Evolutionary conservation across 2,888 invertebrate genomes (phyloP).

Genomic region (Idaea aversata): DNA sequence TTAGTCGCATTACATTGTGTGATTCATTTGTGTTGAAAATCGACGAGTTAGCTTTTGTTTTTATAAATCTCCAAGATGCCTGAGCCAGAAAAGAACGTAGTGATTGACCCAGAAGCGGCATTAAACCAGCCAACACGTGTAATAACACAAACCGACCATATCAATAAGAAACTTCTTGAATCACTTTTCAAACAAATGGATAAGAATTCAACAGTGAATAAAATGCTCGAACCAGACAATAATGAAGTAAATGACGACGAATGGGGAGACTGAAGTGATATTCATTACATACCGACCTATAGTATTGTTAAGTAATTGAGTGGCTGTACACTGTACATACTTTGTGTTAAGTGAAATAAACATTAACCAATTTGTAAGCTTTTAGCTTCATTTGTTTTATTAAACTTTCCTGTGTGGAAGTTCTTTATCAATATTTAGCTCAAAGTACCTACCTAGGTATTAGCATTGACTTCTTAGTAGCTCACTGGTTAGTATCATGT

Average conservation of each 20-base stretch:
- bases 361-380: slow-evolving; percentile 7
- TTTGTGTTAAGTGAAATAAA: slow-evolving; percentile 8
- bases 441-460: too few species aligned
- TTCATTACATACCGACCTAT: not conserved
- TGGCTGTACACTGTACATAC: too few species aligned
- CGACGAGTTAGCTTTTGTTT: slow-evolving; percentile 29
- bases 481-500: too few species aligned
- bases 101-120: slow-evolving; percentile 33
- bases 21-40: slow-evolving; percentile 10
- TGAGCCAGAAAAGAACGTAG: slow-evolving; percentile 52
- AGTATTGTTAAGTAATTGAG: slow-evolving; percentile 11
- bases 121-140: slow-evolving; percentile 61
- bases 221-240: slow-evolving; percentile 59
- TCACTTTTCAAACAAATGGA: slow-evolving; percentile 83
- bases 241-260: slow-evolving; percentile 58
- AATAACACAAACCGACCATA: slow-evolving; percentile 82
- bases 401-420: too few species aligned
- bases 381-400: slow-evolving; percentile 12
- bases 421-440: too few species aligned
- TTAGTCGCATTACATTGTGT: not conserved
- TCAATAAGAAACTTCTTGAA: slow-evolving; percentile 83
- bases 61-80: slow-evolving; percentile 51
- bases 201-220: slow-evolving; percentile 53
- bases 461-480: too few species aligned
- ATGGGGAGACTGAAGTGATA: slow-evolving; percentile 50